Evolutionary conservation across 2,113 vertebrate species (phyloP), one percentile per base, ranked within the genome.

Genomic region (Peromyscus californicus): DNA sequence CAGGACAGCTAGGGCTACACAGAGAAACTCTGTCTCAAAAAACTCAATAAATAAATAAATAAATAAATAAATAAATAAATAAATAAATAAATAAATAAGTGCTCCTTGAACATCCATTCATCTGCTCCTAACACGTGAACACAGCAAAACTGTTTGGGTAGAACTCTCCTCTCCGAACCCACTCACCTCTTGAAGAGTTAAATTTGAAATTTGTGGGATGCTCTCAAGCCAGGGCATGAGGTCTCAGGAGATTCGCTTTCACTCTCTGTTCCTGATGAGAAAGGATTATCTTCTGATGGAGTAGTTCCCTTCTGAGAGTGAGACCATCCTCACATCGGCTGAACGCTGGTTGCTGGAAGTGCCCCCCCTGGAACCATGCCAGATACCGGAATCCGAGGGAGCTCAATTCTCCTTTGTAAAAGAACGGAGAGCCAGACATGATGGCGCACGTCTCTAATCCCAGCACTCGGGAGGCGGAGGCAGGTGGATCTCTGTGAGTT

Each of bases 351-450:
- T 9, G 12, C 11, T 36, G 48, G 19, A 54, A 70, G 22, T 1
- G 0, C 0, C 33, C 65, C 45, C 65, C 6, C 3, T 19, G 4
- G 22, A 70, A 17, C 45, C 33, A 48, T 1, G 5, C 19, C 48
- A 54, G 33, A 54, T n/a, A 24, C 65, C 65, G 26, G 54, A 36
- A 67, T 33, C 29, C 29, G 12, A 65, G 29, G 84, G 29, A 48
- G 7, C 15, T 45, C 61, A 31, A 9, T 45, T 85, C 29, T 65
- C 61, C 45, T 65, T 33, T 45, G 31, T 45, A 21, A 85, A 65
- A 65, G 15, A 29, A 33, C 36, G 59, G 45, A 31, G 61, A 29
- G 33, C 67, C 67, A 17, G 33, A 36, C 16, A 70, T 70, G 36
- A 33, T 70, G 15, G 69, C 7, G 7, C 69, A 36, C 12, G 16